Evolutionary conservation across 2,113 vertebrate genomes (phyloP).

Genomic region (Myocastor coypus): DNA sequence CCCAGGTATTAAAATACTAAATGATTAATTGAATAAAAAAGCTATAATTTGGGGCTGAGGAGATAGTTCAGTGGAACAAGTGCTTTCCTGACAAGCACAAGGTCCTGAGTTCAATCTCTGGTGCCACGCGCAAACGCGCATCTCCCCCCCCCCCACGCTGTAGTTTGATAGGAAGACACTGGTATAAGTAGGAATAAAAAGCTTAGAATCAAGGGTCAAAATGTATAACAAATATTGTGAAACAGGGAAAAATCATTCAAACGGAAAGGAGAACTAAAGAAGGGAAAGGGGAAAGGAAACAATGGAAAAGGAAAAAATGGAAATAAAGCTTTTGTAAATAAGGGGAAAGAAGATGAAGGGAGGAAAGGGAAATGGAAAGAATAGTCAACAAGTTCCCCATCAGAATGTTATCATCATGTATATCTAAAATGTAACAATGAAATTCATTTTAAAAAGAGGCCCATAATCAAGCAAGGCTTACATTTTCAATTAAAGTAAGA

Average conservation of each 20-base stretch:
- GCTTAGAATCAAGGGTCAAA: background rate
- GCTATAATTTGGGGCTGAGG: too few relatives aligned
- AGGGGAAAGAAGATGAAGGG: background rate
- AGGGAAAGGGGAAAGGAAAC: background rate
- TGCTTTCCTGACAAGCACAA: too few relatives aligned
- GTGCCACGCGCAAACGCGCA: too few relatives aligned
- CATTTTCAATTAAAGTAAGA: slow-evolving; percentile 67
- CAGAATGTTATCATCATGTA: background rate
- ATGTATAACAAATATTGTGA: background rate
- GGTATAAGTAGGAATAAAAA: background rate
- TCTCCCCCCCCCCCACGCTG: background rate
- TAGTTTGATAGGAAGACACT: background rate
- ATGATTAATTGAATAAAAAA: slow-evolving; percentile 52
- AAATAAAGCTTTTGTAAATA: background rate
- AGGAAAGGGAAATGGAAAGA: background rate
- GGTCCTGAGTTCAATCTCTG: too few relatives aligned
- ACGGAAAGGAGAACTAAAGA: background rate
- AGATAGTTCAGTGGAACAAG: too few relatives aligned
- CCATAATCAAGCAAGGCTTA: background rate
- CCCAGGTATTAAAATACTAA: slow-evolving; percentile 2
- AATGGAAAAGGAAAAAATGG: background rate
- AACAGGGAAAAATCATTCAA: background rate
- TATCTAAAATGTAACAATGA: background rate
- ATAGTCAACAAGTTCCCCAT: background rate
- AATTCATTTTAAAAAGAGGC: background rate